A percentile compares a stretch with the other conserved stretches of the same genome.
phyloP scores from a whole-genome alignment of 2,797 vertebrate genomes.

The Rhabdomys pumilio region DNA sequence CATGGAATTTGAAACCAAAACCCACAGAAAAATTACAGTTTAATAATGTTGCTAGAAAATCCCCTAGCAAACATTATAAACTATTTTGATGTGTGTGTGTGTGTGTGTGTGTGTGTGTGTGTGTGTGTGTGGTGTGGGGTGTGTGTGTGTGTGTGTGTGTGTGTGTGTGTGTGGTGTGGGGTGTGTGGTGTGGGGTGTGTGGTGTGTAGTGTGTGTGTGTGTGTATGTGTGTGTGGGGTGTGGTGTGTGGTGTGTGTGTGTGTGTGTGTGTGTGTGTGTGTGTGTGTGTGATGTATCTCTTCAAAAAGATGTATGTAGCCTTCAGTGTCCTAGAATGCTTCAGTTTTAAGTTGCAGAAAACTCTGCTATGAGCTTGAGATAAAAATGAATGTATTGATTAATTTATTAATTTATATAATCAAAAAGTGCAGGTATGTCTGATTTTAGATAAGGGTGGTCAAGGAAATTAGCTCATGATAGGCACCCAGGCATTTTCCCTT shows the following conservation, averaged over 20 bases:
- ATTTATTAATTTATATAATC: conserved; percentile 14
- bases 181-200: background rate
- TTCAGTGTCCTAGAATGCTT: conserved; percentile 36
- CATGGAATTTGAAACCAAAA: conserved; percentile 64
- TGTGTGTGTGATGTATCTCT: background rate
- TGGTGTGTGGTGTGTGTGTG: background rate
- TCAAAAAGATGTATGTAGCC: background rate
- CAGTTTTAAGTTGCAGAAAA: conserved; percentile 53
- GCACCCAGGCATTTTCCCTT: background rate
- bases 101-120: background rate
- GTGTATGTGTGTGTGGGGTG: background rate
- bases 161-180: background rate
- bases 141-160: background rate
- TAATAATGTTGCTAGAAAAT: conserved; percentile 40
- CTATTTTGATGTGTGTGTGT: background rate
- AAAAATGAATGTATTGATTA: background rate
- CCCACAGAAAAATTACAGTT: conserved; percentile 32
- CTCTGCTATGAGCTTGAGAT: background rate
- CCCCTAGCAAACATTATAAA: conserved; percentile 24
- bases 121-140: background rate
- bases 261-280: background rate
- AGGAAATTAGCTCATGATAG: background rate
- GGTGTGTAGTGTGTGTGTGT: background rate
- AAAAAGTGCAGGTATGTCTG: conserved; percentile 17
- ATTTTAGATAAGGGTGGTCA: background rate